These are phyloP conservation scores for Drosophila mulleri DNA, from an alignment of 2,888 invertebrate species.

Conservation along the genomic window DNA sequence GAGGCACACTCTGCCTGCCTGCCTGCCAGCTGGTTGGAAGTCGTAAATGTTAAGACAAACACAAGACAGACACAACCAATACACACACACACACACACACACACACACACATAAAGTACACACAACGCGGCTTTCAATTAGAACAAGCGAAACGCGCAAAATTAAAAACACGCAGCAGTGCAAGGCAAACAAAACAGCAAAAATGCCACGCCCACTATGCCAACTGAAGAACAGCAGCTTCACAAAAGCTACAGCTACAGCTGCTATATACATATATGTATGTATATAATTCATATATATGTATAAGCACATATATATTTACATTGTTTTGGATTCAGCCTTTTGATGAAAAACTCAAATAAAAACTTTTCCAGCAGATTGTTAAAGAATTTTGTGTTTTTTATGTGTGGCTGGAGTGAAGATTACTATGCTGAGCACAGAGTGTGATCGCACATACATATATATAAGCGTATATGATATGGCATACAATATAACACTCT, in stretches of 20 bases:
- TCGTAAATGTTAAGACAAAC: slow-evolving; percentile 79
- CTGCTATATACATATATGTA: not conserved
- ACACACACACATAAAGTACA: slow-evolving; percentile 46
- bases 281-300: too few species aligned
- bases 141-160: slow-evolving; percentile 82
- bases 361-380: slow-evolving; percentile 44
- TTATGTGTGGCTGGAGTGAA: not conserved
- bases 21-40: slow-evolving; percentile 18
- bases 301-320: not conserved
- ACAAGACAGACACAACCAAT: slow-evolving; percentile 59
- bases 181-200: slow-evolving; percentile 66
- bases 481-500: not conserved
- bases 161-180: slow-evolving; percentile 74
- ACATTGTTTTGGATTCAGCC: slow-evolving; percentile 17
- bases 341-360: slow-evolving; percentile 74
- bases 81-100: slow-evolving; percentile 17
- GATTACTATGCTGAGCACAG: not conserved
- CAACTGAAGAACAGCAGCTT: slow-evolving; percentile 13
- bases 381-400: slow-evolving; percentile 23
- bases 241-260: slow-evolving; percentile 1
- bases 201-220: slow-evolving; percentile 20
- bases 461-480: not conserved
- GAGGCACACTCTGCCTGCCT: not conserved
- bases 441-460: not conserved
- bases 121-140: slow-evolving; percentile 79